Percentiles rank a stretch among this genome's conserved stretches.
These are phyloP conservation scores for Engraulis encrasicolus DNA, from an alignment of 2,113 vertebrate genomes.

Conservation along the genomic window DNA sequence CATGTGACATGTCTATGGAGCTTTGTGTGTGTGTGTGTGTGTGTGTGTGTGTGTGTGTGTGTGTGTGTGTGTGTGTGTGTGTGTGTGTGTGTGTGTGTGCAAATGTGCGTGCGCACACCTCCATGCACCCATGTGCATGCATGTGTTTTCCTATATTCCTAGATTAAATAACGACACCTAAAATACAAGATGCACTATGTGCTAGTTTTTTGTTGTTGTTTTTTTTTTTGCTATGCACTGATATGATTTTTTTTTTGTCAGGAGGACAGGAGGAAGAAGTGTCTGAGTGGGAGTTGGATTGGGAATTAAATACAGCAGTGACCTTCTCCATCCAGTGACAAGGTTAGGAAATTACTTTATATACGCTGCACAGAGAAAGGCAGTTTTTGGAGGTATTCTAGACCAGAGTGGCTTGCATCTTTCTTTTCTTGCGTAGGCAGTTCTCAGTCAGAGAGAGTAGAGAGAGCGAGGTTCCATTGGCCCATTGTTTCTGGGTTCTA, in stretches of 20 bases:
- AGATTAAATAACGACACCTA: background rate
- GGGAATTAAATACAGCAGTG: background rate
- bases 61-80: no score
- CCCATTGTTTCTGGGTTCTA: no score
- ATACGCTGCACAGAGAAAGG: background rate
- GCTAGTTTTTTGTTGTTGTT: background rate
- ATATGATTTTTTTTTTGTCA: background rate
- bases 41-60: no score
- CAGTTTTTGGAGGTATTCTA: background rate
- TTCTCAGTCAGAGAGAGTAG: no score
- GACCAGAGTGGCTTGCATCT: background rate
- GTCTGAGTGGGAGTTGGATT: background rate
- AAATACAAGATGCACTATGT: background rate
- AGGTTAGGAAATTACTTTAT: slow-evolving; percentile 1
- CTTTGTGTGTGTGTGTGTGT: no score
- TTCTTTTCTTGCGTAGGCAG: no score
- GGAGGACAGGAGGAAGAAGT: background rate
- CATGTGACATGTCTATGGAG: no score
- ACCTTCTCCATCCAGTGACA: background rate
- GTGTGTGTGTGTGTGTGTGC: no score
- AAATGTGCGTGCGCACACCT: no score
- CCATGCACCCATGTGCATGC: no score
- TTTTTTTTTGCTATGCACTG: no score
- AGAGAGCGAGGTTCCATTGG: no score
- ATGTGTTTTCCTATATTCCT: background rate